phyloP scores from a whole-genome alignment of 1,140 invertebrate species.

The Diachasma alloeum region DNA sequence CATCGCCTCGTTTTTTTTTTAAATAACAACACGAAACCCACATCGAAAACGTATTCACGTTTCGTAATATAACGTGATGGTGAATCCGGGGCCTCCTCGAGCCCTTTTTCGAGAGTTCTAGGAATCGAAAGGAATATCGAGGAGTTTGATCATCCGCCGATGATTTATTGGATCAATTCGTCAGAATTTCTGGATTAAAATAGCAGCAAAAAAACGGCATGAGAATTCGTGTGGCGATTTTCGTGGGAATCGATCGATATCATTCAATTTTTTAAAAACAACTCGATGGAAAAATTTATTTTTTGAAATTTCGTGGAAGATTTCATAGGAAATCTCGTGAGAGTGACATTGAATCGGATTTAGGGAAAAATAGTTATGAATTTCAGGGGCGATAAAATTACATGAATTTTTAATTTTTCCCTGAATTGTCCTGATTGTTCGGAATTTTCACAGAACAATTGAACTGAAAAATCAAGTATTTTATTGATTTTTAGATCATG shows the following conservation, averaged over 20 bases:
- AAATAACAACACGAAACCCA: constrained; percentile 8
- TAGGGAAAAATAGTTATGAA: no score
- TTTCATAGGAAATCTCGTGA: no score
- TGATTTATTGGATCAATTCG: constrained; percentile 1
- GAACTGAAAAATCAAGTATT: no score
- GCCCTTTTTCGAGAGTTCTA: constrained; percentile 1
- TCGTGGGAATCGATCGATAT: not conserved
- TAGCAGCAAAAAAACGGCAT: not conserved
- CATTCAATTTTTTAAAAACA: not conserved
- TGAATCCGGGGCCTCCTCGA: not conserved
- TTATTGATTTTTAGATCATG: no score
- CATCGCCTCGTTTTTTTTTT: not conserved
- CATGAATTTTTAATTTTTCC: no score
- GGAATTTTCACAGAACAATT: no score
- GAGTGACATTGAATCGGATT: no score
- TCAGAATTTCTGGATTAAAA: not conserved
- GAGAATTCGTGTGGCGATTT: not conserved
- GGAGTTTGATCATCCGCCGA: not conserved
- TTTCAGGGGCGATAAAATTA: no score
- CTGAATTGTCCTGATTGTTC: no score
- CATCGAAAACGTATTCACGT: constrained; percentile 1
- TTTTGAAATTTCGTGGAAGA: not conserved
- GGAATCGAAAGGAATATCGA: constrained; percentile 9
- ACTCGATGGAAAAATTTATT: no score
- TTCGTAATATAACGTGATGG: constrained; percentile 3